Conservation (phyloP, 1,140 invertebrate species). For the Cydia pomonella region DNA sequence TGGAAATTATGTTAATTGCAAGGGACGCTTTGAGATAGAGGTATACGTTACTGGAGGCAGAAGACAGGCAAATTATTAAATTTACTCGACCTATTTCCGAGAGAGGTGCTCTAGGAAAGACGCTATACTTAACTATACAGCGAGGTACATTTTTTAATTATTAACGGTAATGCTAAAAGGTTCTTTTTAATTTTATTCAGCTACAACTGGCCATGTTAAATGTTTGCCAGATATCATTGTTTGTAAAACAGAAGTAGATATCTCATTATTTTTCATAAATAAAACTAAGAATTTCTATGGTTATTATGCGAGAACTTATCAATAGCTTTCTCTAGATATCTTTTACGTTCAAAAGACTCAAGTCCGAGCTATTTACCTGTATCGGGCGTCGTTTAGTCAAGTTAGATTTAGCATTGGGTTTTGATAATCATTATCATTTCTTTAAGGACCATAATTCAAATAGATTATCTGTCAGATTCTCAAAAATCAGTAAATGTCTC, state of each 20-base stretch:
- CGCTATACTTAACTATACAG: constrained; percentile 3
- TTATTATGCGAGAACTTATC: too few species aligned
- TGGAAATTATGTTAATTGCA: constrained; percentile 45
- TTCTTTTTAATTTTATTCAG: not conserved
- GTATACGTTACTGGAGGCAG: constrained; percentile 38
- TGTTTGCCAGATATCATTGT: not conserved
- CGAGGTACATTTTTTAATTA: constrained; percentile 19
- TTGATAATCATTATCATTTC: too few species aligned
- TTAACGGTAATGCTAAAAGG: constrained; percentile 11
- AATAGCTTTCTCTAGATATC: too few species aligned
- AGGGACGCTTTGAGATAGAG: constrained; percentile 39
- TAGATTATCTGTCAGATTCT: too few species aligned
- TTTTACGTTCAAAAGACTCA: too few species aligned
- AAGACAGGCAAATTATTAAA: constrained; percentile 49
- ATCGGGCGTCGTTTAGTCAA: too few species aligned
- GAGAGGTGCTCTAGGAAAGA: not conserved
- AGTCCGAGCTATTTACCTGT: too few species aligned
- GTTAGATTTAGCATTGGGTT: too few species aligned
- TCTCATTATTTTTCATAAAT: too few species aligned
- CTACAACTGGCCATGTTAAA: not conserved
- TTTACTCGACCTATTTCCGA: constrained; percentile 45
- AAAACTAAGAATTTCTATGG: too few species aligned
- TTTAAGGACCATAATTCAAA: too few species aligned
- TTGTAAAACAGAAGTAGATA: not conserved
- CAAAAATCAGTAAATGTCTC: too few species aligned